phyloP scores from a whole-genome alignment of 2,888 invertebrate species.

The Netelia melanura region DNA sequence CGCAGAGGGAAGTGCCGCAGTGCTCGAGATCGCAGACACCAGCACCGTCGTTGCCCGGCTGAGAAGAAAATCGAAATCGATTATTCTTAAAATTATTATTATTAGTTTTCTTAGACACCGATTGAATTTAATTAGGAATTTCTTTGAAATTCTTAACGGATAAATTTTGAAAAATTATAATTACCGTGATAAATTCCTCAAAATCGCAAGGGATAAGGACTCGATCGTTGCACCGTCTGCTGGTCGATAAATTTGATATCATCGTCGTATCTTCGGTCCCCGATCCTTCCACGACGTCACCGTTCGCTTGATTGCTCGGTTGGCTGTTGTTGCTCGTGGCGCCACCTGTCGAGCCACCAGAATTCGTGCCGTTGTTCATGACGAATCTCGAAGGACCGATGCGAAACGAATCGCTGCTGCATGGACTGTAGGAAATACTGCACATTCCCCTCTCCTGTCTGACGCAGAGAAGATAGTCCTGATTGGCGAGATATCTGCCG shows the following conservation, averaged over 20 bases:
- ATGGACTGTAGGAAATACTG: conserved; percentile 91
- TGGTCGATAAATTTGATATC: conserved; percentile 81
- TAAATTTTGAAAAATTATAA: background rate
- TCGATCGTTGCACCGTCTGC: conserved; percentile 88
- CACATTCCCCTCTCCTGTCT: conserved; percentile 90
- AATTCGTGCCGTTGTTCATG: conserved; percentile 46
- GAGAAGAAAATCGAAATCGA: conserved; percentile 53
- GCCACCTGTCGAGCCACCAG: conserved; percentile 23
- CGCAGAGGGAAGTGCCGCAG: conserved; percentile 91
- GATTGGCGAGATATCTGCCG: conserved; percentile 92
- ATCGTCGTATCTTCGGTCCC: conserved; percentile 84
- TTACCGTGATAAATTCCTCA: conserved; percentile 92
- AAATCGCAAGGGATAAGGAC: conserved; percentile 94
- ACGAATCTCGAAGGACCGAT: conserved; percentile 87
- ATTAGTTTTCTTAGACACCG: background rate
- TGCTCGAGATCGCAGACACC: conserved; percentile 92
- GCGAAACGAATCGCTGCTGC: conserved; percentile 91
- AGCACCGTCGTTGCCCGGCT: conserved; percentile 87
- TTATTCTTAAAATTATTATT: background rate
- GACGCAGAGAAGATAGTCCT: conserved; percentile 92
- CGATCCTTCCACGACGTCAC: conserved; percentile 79
- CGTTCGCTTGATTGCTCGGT: conserved; percentile 68
- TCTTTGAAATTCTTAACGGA: background rate
- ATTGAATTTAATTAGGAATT: background rate
- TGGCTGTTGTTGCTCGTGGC: conserved; percentile 37